Conservation (phyloP, 2,888 invertebrate genomes). For the Cheilosia grossa region DNA sequence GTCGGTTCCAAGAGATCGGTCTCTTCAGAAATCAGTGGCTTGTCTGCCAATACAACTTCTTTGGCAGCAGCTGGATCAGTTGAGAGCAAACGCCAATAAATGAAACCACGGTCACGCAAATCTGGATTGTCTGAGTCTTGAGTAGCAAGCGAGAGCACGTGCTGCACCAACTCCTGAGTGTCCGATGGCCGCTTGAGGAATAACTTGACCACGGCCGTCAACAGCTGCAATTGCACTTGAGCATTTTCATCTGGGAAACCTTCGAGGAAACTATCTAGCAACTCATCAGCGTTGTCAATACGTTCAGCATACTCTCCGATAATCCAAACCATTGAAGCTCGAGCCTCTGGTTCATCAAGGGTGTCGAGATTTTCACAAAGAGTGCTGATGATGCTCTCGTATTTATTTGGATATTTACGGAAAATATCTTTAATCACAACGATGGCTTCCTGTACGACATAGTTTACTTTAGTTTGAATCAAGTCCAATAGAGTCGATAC, state of each 20-base stretch:
- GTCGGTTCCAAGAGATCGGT: slow-evolving; percentile 99
- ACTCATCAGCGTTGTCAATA: slow-evolving; percentile 99
- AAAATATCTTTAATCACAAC: slow-evolving; percentile 99
- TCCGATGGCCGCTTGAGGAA: slow-evolving; percentile 99
- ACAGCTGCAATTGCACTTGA: slow-evolving; percentile 96
- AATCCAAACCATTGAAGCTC: slow-evolving; percentile 98
- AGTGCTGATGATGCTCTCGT: slow-evolving; percentile 99
- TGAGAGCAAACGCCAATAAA: slow-evolving; percentile 99
- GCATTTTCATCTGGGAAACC: slow-evolving; percentile 99
- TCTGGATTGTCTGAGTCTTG: slow-evolving; percentile 99
- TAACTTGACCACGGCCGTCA: slow-evolving; percentile 99
- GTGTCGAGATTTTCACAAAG: slow-evolving; percentile 99
- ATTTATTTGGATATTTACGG: slow-evolving; percentile 99
- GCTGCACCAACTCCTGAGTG: slow-evolving; percentile 99
- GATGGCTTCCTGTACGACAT: slow-evolving; percentile 99
- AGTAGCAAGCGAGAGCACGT: slow-evolving; percentile 94
- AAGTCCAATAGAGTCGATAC: slow-evolving; percentile 98
- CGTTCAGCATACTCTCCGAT: slow-evolving; percentile 99
- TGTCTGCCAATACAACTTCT: slow-evolving; percentile 99
- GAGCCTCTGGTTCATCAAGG: slow-evolving; percentile 98
- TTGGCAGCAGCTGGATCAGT: slow-evolving; percentile 99
- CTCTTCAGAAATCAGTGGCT: slow-evolving; percentile 99
- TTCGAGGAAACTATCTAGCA: slow-evolving; percentile 98
- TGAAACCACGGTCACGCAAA: slow-evolving; percentile 98
- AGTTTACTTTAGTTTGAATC: slow-evolving; percentile 99